Conservation (phyloP, 1,140 invertebrate species). For the Eubasilissa regina region DNA sequence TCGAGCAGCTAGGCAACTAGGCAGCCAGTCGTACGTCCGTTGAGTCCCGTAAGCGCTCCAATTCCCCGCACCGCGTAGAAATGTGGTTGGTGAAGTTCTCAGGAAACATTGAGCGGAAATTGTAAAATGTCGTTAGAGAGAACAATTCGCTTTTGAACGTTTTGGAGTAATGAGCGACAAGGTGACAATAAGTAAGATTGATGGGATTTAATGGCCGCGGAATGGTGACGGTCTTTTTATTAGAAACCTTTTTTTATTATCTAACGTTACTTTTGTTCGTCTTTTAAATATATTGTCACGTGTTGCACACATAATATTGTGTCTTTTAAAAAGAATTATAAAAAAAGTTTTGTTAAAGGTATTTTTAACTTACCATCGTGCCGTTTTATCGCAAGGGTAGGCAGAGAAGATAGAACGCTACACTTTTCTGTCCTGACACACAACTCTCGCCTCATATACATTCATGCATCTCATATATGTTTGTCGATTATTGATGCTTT, state of each 20-base stretch:
- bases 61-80: background rate
- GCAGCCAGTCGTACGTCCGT: background rate
- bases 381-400: too few species aligned
- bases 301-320: too few species aligned
- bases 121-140: conserved; percentile 28
- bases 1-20: background rate
- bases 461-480: too few species aligned
- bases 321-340: too few species aligned
- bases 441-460: too few species aligned
- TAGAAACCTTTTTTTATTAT: conserved; percentile 24
- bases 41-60: background rate
- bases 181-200: conserved; percentile 43
- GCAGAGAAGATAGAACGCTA: too few species aligned
- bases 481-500: too few species aligned
- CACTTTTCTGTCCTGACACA: too few species aligned
- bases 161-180: conserved; percentile 28
- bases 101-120: conserved; percentile 39
- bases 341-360: too few species aligned
- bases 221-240: conserved; percentile 20
- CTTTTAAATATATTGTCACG: too few species aligned
- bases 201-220: conserved; percentile 20
- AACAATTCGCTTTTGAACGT: conserved; percentile 32
- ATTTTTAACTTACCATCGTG: too few species aligned
- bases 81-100: conserved; percentile 3
- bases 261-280: background rate